Evolutionary conservation across 2,888 invertebrate species (phyloP), one percentile per base, ranked within the genome.

Genomic region (Acanthosepion esculentum): DNA sequence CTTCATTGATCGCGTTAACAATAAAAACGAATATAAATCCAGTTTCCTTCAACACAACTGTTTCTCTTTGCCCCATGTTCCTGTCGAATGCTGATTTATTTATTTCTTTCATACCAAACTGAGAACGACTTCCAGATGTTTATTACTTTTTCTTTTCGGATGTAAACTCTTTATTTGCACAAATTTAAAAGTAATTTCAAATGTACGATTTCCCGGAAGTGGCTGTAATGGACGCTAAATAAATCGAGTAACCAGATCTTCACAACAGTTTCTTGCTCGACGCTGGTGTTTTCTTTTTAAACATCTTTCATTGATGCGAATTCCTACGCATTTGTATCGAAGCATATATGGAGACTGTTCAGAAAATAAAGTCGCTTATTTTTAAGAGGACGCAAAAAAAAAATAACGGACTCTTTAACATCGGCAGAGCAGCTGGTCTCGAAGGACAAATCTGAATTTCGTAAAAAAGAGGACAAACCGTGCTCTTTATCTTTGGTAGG

Each of bases 131-230:
- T 59, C 59, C 59, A 59, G 59, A 59, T 59, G 59, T 23, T 59
- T 2, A 59, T 26, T 64, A 26, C 41, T 23, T 78, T 26, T 26
- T n/a, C 29, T 78, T n/a, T 78, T 78, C 78, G 78, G 78, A 78
- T 78, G 78, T 78, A 78, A 78, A 78, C 78, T 33, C n/a, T 78
- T 78, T 78, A 78, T 78, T 78, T 78, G 78, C 10, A 78, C 78
- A 33, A 78, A 78, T 78, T 78, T n/a, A 78, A 78, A 78, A 78
- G 78, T 78, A n/a, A 78, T 78, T 78, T 78, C 78, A 33, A 78
- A n/a, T n/a, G 78, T n/a, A 78, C n/a, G 78, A 78, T 78, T 78
- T 78, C 78, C 78, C 78, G 78, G 78, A 78, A 78, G 78, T 78
- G 78, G 78, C n/a, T 78, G 78, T 78, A 78, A 78, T 78, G n/a